Conservation (phyloP, 2,113 vertebrate genomes). For the Albula glossodonta region DNA sequence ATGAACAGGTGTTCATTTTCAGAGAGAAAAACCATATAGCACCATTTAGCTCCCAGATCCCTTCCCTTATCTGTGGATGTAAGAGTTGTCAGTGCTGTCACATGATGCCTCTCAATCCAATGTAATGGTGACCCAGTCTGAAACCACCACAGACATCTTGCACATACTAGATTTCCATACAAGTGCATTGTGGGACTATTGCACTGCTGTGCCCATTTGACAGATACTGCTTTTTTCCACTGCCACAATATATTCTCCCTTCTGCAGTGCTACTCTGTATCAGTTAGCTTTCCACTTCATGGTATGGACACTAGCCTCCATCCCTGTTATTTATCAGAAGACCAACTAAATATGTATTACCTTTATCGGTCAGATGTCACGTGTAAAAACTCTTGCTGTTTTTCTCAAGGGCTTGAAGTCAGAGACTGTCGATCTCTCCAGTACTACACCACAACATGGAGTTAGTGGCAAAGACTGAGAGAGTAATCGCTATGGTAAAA, state of each 20-base stretch:
- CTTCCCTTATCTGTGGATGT: slow-evolving; percentile 5
- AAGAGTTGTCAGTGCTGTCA: neutral
- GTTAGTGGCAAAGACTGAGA: too few species aligned
- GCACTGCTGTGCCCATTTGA: too few species aligned
- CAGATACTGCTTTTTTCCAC: neutral
- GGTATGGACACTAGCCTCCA: neutral
- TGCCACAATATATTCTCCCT: neutral
- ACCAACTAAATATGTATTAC: neutral
- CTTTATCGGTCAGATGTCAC: neutral
- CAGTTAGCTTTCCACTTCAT: neutral
- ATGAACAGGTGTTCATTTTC: neutral
- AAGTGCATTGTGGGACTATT: neutral
- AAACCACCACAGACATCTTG: neutral
- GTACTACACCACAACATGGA: too few species aligned
- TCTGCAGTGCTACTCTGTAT: neutral
- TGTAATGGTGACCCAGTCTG: neutral
- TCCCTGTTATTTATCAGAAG: neutral
- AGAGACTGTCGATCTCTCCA: too few species aligned
- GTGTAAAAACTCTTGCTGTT: too few species aligned
- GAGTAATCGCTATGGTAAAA: too few species aligned
- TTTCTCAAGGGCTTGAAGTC: too few species aligned
- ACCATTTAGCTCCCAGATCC: neutral
- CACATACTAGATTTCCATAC: neutral
- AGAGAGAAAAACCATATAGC: neutral
- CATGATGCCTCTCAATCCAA: too few species aligned